Conservation (phyloP, 2,113 vertebrate species). For the Pseudopipra pipra region DNA sequence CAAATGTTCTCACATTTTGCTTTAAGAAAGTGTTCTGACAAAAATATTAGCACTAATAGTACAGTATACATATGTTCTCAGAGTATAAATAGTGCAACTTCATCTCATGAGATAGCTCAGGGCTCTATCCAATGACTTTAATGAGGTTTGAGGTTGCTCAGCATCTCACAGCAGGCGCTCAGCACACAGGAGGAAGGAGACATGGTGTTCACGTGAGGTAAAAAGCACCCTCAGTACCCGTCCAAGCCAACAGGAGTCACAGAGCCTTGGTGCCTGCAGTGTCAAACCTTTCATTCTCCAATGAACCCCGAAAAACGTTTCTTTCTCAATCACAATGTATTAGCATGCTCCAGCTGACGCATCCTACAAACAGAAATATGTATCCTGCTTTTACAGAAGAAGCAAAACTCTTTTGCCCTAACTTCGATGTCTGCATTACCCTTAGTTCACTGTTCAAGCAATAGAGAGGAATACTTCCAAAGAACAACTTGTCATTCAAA, state of each 20-base stretch:
- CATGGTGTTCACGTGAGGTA: background rate
- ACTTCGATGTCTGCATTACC: background rate
- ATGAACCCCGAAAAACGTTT: background rate
- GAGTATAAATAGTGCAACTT: conserved; percentile 70
- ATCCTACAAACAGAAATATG: background rate
- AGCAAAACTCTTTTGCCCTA: background rate
- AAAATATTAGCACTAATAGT: conserved; percentile 82
- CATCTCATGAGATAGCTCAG: conserved; percentile 50
- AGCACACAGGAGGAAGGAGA: background rate
- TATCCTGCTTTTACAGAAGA: background rate
- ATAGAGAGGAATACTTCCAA: background rate
- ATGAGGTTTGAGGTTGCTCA: conserved; percentile 1
- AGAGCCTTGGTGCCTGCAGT: background rate
- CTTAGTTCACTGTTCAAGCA: background rate
- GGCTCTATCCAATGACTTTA: background rate
- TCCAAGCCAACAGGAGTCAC: background rate
- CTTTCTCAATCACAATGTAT: background rate
- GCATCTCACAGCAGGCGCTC: background rate
- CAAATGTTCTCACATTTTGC: conserved; percentile 78
- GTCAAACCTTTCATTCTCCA: conserved; percentile 4
- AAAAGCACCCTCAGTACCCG: background rate
- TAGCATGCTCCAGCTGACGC: background rate
- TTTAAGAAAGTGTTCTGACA: conserved; percentile 72
- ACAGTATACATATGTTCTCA: conserved; percentile 75
- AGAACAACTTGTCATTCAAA: background rate